These are phyloP conservation scores for Cheiracanthium punctorium DNA, from an alignment of 2,888 invertebrate genomes.

Conservation along the genomic window DNA sequence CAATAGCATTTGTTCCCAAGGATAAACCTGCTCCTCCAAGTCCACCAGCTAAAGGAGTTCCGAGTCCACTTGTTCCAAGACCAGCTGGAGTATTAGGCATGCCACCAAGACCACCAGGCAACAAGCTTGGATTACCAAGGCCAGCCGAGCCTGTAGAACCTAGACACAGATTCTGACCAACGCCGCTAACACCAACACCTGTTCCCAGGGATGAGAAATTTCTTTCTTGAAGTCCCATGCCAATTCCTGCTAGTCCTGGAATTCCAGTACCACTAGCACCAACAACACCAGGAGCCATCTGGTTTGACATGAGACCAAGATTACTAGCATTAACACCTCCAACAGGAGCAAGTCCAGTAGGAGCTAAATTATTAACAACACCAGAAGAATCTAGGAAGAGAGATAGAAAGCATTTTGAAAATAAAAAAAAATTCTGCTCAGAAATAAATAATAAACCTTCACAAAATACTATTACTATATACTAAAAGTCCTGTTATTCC, in stretches of 20 bases:
- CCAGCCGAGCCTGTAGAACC: slow-evolving; percentile 40
- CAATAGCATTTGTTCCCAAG: slow-evolving; percentile 24
- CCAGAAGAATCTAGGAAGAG: slow-evolving; percentile 41
- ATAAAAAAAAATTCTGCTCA: neutral
- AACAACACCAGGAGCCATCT: slow-evolving; percentile 37
- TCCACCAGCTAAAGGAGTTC: slow-evolving; percentile 30
- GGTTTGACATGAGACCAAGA: slow-evolving; percentile 43
- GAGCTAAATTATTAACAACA: slow-evolving; percentile 34
- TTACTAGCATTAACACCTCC: slow-evolving; percentile 31
- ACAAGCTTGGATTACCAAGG: slow-evolving; percentile 40
- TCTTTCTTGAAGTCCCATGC: slow-evolving; percentile 55
- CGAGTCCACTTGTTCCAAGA: slow-evolving; percentile 28
- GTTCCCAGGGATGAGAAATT: slow-evolving; percentile 33
- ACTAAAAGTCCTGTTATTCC: too few relatives aligned
- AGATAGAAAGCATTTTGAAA: too few relatives aligned
- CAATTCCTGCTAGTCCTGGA: slow-evolving; percentile 54
- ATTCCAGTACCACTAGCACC: slow-evolving; percentile 45
- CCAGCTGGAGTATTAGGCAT: slow-evolving; percentile 24
- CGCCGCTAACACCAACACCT: slow-evolving; percentile 58
- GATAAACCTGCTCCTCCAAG: slow-evolving; percentile 60
- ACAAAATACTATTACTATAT: neutral
- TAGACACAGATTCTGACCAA: slow-evolving; percentile 42
- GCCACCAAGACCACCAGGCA: slow-evolving; percentile 40
- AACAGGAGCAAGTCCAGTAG: slow-evolving; percentile 26
- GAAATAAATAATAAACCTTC: neutral